Conservation (phyloP, 2,888 invertebrate species). For the Erannis defoliaria region DNA sequence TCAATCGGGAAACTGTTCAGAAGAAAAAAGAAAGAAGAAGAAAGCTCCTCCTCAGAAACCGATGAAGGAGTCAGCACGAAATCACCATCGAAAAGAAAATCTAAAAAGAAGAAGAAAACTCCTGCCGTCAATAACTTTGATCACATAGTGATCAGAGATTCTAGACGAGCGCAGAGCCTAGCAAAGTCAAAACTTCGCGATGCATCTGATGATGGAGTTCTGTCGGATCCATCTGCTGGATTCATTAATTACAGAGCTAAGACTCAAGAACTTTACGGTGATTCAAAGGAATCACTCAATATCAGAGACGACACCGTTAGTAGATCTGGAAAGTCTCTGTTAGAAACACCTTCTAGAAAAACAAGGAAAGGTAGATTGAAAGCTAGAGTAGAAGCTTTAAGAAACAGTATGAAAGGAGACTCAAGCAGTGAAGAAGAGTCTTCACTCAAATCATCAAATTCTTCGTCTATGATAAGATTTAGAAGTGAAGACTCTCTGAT, state of each 20-base stretch:
- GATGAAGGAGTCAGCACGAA: slow-evolving; percentile 78
- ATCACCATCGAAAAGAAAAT: slow-evolving; percentile 75
- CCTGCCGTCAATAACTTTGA: slow-evolving; percentile 88
- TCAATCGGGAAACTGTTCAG: slow-evolving; percentile 93
- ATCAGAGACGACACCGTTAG: slow-evolving; percentile 72
- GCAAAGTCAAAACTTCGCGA: slow-evolving; percentile 74
- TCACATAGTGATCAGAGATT: slow-evolving; percentile 88
- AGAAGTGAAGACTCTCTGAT: slow-evolving; percentile 90
- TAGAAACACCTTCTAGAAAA: slow-evolving; percentile 84
- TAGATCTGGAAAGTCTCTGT: slow-evolving; percentile 75
- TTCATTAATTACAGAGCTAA: slow-evolving; percentile 78
- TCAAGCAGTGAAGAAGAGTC: slow-evolving; percentile 92
- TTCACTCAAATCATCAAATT: slow-evolving; percentile 88
- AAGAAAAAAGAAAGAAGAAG: slow-evolving; percentile 90
- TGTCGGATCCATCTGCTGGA: slow-evolving; percentile 87
- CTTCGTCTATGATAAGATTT: slow-evolving; percentile 88
- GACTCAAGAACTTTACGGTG: slow-evolving; percentile 68
- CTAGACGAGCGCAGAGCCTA: slow-evolving; percentile 81
- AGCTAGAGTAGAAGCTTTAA: slow-evolving; percentile 89
- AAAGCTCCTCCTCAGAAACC: slow-evolving; percentile 85
- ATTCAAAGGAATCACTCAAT: slow-evolving; percentile 74
- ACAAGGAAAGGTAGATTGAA: slow-evolving; percentile 87
- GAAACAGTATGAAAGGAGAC: slow-evolving; percentile 87
- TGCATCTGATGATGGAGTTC: slow-evolving; percentile 81
- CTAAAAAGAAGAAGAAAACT: slow-evolving; percentile 84